These are phyloP conservation scores for Drymodes brunneopygia DNA, from an alignment of 2,113 vertebrate species.

Conservation along the genomic window DNA sequence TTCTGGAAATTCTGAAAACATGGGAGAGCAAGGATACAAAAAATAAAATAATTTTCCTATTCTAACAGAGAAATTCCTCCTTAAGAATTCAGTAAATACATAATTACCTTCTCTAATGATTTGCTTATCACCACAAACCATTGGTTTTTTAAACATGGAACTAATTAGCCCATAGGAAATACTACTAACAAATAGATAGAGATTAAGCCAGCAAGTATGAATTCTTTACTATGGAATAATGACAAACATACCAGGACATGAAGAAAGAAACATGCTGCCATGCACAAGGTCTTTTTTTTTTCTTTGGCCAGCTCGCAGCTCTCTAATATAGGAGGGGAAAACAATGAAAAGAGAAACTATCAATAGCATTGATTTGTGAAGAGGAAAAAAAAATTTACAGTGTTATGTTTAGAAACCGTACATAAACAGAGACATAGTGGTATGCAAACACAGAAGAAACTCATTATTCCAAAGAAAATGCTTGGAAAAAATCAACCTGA, in stretches of 20 bases:
- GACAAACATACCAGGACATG: background rate
- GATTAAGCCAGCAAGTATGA: background rate
- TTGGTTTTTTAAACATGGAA: background rate
- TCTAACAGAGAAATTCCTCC: background rate
- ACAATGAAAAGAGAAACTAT: background rate
- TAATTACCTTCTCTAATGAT: background rate
- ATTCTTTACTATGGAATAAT: background rate
- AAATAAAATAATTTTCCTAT: background rate
- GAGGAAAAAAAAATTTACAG: background rate
- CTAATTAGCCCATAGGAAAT: background rate
- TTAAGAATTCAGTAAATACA: background rate
- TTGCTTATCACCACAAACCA: background rate
- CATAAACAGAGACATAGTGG: background rate
- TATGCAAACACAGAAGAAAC: background rate
- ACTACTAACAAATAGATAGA: background rate
- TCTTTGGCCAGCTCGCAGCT: background rate
- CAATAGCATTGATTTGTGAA: background rate
- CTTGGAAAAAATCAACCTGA: constrained; percentile 2
- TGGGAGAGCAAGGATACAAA: background rate
- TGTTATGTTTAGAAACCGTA: background rate
- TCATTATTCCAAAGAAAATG: background rate
- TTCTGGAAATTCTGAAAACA: background rate
- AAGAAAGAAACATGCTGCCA: background rate
- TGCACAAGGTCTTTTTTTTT: background rate
- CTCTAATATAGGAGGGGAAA: background rate